Evolutionary conservation across 2,888 invertebrate genomes (phyloP).

Genomic region (Netelia inedita): DNA sequence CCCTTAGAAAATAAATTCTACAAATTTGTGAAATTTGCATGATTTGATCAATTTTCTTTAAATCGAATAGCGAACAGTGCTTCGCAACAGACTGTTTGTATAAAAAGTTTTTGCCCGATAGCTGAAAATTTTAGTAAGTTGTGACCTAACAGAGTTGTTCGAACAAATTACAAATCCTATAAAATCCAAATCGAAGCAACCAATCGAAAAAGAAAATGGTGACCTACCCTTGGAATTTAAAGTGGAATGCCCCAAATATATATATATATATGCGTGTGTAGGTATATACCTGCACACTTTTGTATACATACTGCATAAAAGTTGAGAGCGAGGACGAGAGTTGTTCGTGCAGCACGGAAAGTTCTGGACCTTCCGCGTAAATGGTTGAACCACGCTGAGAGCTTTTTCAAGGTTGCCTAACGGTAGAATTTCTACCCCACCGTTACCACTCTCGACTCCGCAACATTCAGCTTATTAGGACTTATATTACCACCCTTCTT

Average conservation of each 20-base stretch:
- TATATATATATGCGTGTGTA: neutral
- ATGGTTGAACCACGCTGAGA: conserved; percentile 13
- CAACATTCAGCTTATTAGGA: conserved; percentile 75
- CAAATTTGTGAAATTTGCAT: too few relatives aligned
- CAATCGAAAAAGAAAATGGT: too few relatives aligned
- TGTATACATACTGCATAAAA: conserved; percentile 21
- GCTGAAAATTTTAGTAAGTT: too few relatives aligned
- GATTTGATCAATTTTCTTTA: neutral
- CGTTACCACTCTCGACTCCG: conserved; percentile 11
- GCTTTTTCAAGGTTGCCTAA: conserved; percentile 46
- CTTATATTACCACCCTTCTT: conserved; percentile 74
- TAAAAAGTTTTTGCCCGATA: neutral
- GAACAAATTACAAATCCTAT: neutral
- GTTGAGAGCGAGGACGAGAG: conserved; percentile 36
- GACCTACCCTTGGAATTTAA: neutral
- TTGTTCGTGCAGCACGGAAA: conserved; percentile 50
- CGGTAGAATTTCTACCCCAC: neutral
- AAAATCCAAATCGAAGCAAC: neutral
- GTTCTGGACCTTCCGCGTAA: conserved; percentile 9
- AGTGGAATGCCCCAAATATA: neutral
- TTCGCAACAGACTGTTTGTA: neutral
- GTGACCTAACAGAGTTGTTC: neutral
- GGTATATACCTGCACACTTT: too few relatives aligned
- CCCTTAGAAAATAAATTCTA: neutral
- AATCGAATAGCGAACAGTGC: neutral